These are phyloP conservation scores for Porites lutea DNA, from an alignment of 64 coral and sea anemone species.

Conservation along the genomic window DNA sequence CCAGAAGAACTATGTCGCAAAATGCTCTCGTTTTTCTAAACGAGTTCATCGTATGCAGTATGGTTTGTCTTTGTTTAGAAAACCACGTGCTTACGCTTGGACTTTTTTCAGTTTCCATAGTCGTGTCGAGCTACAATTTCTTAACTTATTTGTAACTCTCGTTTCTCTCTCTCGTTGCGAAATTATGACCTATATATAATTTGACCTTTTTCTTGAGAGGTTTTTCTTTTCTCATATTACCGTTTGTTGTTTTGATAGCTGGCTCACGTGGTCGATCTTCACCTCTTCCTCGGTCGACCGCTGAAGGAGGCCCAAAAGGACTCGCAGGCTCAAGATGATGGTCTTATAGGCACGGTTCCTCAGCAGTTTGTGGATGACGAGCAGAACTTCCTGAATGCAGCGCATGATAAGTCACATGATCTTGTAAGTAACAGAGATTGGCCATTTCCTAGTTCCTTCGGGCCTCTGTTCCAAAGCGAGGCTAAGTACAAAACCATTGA, in stretches of 20 bases:
- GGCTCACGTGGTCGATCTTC: constrained; percentile 89
- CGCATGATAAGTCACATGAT: constrained; percentile 79
- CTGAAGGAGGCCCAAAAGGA: constrained; percentile 60
- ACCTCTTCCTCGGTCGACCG: constrained; percentile 91
- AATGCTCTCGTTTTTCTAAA: constrained; percentile 14
- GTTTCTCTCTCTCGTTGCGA: too few species aligned
- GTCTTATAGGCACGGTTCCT: constrained; percentile 80
- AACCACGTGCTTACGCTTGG: neutral
- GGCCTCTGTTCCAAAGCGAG: too few species aligned
- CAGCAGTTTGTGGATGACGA: constrained; percentile 87
- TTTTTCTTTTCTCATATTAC: too few species aligned
- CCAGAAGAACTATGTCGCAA: constrained; percentile 23
- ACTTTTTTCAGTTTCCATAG: neutral
- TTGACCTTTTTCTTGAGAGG: too few species aligned
- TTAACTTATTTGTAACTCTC: too few species aligned
- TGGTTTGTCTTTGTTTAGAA: neutral
- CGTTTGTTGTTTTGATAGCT: constrained; percentile 17
- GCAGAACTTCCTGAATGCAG: constrained; percentile 73
- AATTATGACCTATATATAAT: too few species aligned
- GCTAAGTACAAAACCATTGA: too few species aligned
- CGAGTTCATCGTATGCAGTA: constrained; percentile 28
- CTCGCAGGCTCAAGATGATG: constrained; percentile 49
- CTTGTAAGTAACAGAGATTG: constrained; percentile 20
- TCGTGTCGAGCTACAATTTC: too few species aligned
- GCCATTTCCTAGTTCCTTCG: too few species aligned